These are phyloP conservation scores for Tetheella fluctuosa DNA, from an alignment of 2,888 invertebrate species.

Conservation along the genomic window DNA sequence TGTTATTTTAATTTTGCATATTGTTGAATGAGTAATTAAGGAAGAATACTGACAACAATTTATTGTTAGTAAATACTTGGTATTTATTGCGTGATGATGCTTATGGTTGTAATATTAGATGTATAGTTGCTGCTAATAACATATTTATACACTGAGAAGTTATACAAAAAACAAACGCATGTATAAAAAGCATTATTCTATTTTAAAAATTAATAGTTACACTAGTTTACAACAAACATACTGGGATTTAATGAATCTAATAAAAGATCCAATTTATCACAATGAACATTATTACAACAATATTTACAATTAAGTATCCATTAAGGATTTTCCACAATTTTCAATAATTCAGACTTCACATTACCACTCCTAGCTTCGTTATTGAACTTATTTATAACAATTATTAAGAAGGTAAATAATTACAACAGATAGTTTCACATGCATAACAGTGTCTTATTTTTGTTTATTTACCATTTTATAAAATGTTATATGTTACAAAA, in stretches of 20 bases:
- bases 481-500: no score
- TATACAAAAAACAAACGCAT: constrained; percentile 21
- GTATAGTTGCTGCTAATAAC: no score
- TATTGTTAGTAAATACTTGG: not conserved
- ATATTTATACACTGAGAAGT: not conserved
- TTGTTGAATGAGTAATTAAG: not conserved
- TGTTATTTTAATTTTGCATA: not conserved
- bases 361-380: not conserved
- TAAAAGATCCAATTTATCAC: constrained; percentile 18
- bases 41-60: not conserved
- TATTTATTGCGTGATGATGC: not conserved
- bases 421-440: no score
- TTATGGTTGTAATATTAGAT: no score
- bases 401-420: not conserved
- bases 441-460: no score
- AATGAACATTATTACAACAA: constrained; percentile 18
- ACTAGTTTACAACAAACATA: constrained; percentile 31
- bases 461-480: no score
- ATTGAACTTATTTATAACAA: not conserved
- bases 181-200: constrained; percentile 32
- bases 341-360: not conserved
- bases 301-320: constrained; percentile 32
- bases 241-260: constrained; percentile 24
- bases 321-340: not conserved
- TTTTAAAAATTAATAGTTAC: constrained; percentile 26